These are phyloP conservation scores for Gracilinanus agilis DNA, from an alignment of 2,113 vertebrate genomes.

Conservation along the genomic window DNA sequence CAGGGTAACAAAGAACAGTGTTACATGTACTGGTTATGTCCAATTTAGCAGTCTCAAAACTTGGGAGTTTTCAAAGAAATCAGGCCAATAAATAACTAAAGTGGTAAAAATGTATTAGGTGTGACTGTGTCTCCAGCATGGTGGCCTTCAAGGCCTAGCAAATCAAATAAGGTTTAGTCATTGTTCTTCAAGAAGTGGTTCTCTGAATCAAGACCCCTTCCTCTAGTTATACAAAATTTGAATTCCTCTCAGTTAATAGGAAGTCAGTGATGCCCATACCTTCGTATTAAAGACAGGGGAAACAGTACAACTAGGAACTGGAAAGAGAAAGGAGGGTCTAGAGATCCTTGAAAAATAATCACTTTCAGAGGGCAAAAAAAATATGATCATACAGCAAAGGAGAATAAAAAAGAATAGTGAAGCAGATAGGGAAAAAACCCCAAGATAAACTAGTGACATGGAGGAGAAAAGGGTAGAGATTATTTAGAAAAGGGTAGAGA, in stretches of 20 bases:
- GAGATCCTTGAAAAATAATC: too few relatives aligned
- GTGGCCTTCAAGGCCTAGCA: not conserved
- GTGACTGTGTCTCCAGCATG: too few relatives aligned
- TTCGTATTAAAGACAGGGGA: too few relatives aligned
- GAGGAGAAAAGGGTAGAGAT: not conserved
- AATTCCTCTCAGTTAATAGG: too few relatives aligned
- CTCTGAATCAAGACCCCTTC: too few relatives aligned
- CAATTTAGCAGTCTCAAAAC: not conserved
- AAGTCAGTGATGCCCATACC: too few relatives aligned
- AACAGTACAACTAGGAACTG: too few relatives aligned
- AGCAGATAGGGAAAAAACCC: too few relatives aligned
- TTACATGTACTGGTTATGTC: not conserved
- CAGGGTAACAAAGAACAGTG: not conserved
- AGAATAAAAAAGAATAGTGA: not conserved
- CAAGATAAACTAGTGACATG: too few relatives aligned
- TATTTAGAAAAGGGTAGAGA: not conserved
- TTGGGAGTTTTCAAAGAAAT: not conserved
- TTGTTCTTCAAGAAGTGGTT: not conserved
- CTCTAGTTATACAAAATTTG: not conserved
- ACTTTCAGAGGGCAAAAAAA: not conserved
- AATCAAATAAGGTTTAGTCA: not conserved
- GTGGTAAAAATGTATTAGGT: not conserved
- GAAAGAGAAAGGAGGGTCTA: too few relatives aligned
- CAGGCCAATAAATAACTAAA: not conserved
- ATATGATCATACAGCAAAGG: not conserved